Evolutionary conservation across 2,113 vertebrate genomes (phyloP).

Genomic region (Haliaeetus leucogaster): DNA sequence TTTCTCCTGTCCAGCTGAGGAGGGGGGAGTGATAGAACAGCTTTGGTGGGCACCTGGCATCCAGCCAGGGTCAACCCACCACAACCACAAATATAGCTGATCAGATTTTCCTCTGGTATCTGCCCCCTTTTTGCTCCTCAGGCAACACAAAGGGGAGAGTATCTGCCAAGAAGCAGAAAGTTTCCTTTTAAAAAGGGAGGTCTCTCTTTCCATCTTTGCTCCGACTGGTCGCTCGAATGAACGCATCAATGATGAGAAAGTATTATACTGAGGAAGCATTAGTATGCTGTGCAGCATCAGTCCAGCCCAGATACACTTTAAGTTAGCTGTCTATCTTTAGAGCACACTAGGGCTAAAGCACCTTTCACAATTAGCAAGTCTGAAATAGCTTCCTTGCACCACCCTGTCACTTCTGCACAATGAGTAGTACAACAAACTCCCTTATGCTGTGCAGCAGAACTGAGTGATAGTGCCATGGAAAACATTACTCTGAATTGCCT

Average conservation of each 20-base stretch:
- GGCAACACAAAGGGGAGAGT: not conserved
- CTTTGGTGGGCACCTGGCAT: too few relatives aligned
- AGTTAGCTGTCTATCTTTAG: not conserved
- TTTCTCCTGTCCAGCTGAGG: too few relatives aligned
- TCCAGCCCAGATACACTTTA: not conserved
- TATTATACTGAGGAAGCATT: not conserved
- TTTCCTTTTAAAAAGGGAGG: not conserved
- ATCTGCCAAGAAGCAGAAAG: not conserved
- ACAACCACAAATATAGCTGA: not conserved
- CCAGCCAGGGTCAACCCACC: too few relatives aligned
- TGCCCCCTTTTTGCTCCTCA: not conserved
- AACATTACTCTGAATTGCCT: not conserved
- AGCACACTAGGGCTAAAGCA: not conserved
- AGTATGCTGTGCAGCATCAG: not conserved
- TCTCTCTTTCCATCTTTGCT: not conserved
- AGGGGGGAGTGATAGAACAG: too few relatives aligned
- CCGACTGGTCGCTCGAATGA: not conserved
- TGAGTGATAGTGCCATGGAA: not conserved
- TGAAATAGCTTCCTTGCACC: not conserved
- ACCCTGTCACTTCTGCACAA: not conserved
- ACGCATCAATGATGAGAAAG: not conserved
- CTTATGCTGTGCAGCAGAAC: accelerated
- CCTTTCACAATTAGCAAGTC: not conserved
- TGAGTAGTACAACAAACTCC: not conserved
- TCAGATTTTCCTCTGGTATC: not conserved